Base-by-base conservation (phyloP, 2,797 vertebrate genomes). In the Eospalax fontanierii region DNA sequence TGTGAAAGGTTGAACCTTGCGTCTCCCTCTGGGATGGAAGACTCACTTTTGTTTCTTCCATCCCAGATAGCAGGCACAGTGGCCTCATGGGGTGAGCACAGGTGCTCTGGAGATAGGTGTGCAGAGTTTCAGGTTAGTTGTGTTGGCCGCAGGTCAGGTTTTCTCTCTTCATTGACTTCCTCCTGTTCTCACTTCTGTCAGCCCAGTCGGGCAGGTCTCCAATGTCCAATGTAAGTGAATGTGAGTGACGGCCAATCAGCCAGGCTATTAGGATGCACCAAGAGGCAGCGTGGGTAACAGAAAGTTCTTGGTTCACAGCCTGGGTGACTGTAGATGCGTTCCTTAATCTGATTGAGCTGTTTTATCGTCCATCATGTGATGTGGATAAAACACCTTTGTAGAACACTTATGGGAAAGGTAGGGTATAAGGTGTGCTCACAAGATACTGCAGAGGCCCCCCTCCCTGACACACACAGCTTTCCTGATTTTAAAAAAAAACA, bases 61-160 rank as follows among this genome's bases (percentile, higher is more conserved):
- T 71, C 35, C 90, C 94, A 65, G 26, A 71, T 94, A 88, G 91
- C 21, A 79, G 71, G 40, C 86, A 24, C 50, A 43, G 73, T 71
- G n/a, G 16, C 43, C n/a, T 38, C 43, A 61, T n/a, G 33, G 50
- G 86, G 85, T 59, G 71, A 70, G n/a, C 63, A 10, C 15, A 15
- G 65, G 59, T 63, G 50, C 74, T 30, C 68, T 94, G 10, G 65
- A 89, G 70, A 12, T 43, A 35, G 24, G 40, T 70, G 7, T 30
- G 26, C 68, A 68, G 21, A 38, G 22, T 66, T 59, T 94, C 35
- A 80, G 57, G 71, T 75, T 63, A 46, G 6, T 3, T 57, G 35
- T 10, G 38, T 43, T 38, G 19, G 35, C 91, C 90, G 14, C 35
- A 50, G 50, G 35, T 38, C 57, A 70, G 78, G 26, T n/a, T 71